These are phyloP conservation scores for Heliconius melpomene DNA, from an alignment of 1,140 invertebrate genomes.

Conservation along the genomic window DNA sequence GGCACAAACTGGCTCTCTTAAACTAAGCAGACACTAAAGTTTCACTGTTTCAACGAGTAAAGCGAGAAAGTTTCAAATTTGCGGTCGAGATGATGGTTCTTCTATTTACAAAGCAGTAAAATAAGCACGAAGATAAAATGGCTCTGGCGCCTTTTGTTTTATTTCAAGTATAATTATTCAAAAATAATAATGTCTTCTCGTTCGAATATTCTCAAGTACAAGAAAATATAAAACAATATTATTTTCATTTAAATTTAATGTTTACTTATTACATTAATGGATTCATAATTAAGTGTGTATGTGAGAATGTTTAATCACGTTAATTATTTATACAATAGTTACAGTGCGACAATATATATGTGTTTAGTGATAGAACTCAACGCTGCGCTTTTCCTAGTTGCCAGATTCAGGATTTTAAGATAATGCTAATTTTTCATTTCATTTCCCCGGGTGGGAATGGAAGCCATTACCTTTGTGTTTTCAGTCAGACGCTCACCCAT, in stretches of 20 bases:
- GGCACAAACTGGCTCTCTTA: constrained; percentile 61
- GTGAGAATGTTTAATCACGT: no score
- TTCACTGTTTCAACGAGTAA: constrained; percentile 51
- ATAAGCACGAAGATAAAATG: constrained; percentile 17
- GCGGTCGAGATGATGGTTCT: constrained; percentile 48
- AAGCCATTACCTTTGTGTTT: no score
- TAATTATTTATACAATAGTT: no score
- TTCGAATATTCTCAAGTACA: background rate
- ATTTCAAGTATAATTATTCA: background rate
- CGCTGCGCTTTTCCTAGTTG: no score
- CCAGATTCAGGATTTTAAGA: no score
- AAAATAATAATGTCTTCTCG: background rate
- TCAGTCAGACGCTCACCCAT: no score
- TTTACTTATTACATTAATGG: no score
- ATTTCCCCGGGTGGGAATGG: background rate
- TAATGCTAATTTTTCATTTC: no score
- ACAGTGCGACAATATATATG: no score
- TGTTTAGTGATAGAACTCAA: no score
- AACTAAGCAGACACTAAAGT: constrained; percentile 66
- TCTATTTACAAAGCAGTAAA: constrained; percentile 38
- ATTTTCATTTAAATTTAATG: background rate
- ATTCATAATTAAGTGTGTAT: no score
- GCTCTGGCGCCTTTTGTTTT: background rate
- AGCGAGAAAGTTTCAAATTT: constrained; percentile 58
- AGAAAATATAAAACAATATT: background rate